Evolutionary conservation across 2,888 invertebrate species (phyloP).

Genomic region (Erynnis tages): DNA sequence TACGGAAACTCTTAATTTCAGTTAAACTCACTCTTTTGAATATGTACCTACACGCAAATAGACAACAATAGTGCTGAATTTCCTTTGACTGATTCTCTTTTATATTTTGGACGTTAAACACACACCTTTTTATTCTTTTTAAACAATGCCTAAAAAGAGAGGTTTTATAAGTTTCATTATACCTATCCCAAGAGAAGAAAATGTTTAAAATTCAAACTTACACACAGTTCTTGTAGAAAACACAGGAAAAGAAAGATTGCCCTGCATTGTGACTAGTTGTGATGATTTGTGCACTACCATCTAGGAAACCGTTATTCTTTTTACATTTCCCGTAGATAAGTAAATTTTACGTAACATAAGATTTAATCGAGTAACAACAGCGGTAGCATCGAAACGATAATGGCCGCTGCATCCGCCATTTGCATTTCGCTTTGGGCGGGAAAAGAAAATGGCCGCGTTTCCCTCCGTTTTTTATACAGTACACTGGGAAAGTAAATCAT

Average conservation of each 20-base stretch:
- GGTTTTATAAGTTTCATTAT: too few relatives aligned
- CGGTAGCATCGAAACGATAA: conserved; percentile 37
- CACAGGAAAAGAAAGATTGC: not conserved
- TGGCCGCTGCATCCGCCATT: conserved; percentile 46
- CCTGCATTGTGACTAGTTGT: conserved; percentile 4
- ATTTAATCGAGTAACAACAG: conserved; percentile 34
- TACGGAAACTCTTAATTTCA: too few relatives aligned
- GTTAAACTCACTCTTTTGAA: too few relatives aligned
- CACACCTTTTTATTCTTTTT: too few relatives aligned
- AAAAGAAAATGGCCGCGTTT: conserved; percentile 62
- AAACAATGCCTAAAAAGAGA: too few relatives aligned
- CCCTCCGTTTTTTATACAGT: conserved; percentile 54
- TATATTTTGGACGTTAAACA: too few relatives aligned
- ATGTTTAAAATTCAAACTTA: too few relatives aligned
- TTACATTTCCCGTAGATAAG: conserved; percentile 23
- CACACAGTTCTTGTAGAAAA: too few relatives aligned
- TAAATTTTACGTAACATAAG: conserved; percentile 34
- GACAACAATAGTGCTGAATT: too few relatives aligned
- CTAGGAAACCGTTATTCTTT: conserved; percentile 17
- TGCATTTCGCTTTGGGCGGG: conserved; percentile 62
- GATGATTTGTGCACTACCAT: conserved; percentile 4
- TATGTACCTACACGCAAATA: too few relatives aligned
- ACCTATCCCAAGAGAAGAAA: too few relatives aligned
- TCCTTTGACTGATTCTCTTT: too few relatives aligned
- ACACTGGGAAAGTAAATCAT: conserved; percentile 55